Conservation (phyloP, 2,113 vertebrate species). For the Lynx canadensis region DNA sequence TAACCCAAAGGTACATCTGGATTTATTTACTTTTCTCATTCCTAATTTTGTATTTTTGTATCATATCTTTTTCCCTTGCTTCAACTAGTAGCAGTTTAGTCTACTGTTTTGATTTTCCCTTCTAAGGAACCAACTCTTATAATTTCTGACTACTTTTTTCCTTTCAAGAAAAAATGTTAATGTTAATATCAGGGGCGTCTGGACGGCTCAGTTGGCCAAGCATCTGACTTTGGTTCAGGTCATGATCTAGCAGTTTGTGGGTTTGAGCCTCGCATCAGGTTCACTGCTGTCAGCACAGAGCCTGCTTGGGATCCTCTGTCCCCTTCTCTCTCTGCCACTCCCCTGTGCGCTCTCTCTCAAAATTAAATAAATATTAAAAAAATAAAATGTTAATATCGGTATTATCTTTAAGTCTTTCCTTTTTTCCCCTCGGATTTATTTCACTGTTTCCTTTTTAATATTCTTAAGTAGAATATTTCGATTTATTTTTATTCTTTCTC, state of each 20-base stretch:
- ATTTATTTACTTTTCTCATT: slow-evolving; percentile 10
- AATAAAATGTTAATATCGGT: background rate
- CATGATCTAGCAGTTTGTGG: no score
- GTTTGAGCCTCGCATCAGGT: no score
- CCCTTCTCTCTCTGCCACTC: no score
- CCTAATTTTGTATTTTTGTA: background rate
- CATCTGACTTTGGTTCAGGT: no score
- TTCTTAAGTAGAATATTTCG: background rate
- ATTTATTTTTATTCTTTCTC: background rate
- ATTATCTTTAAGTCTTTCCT: background rate
- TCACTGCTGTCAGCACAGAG: no score
- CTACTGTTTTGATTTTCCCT: background rate
- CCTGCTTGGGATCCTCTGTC: no score
- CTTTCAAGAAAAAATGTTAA: background rate
- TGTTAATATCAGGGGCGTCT: background rate
- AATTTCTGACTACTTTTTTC: background rate
- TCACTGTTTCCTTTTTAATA: background rate
- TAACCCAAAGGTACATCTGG: background rate
- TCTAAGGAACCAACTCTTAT: background rate
- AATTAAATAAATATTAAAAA: no score
- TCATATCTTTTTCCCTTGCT: background rate
- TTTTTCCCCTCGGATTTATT: background rate
- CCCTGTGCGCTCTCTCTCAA: no score
- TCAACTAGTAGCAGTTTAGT: background rate
- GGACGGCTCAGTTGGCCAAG: no score